Evolutionary conservation across 1,140 invertebrate species (phyloP).

Genomic region (Mercenaria mercenaria): DNA sequence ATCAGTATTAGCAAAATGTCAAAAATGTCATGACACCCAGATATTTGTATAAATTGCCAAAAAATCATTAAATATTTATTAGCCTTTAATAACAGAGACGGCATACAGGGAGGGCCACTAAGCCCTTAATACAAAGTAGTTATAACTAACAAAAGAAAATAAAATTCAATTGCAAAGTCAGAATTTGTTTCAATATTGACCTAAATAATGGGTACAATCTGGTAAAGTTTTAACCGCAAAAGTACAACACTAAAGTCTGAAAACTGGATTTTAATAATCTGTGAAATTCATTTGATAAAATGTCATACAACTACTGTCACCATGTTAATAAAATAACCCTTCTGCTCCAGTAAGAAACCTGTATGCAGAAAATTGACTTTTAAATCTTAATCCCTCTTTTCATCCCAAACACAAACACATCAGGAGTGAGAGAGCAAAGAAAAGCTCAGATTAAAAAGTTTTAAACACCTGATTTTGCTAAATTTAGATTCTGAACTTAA

Average conservation of each 20-base stretch:
- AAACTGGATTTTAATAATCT: slow-evolving; percentile 9
- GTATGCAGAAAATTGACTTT: slow-evolving; percentile 18
- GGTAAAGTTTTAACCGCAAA: not conserved
- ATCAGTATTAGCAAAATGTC: slow-evolving; percentile 13
- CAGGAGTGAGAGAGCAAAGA: not conserved
- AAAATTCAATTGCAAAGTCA: not conserved
- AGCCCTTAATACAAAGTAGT: not conserved
- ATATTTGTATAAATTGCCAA: not conserved
- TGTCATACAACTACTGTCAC: slow-evolving; percentile 6
- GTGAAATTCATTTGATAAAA: slow-evolving; percentile 5
- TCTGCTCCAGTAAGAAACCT: not conserved
- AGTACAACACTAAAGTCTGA: not conserved
- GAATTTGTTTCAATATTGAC: slow-evolving; percentile 12
- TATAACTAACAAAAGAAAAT: not conserved
- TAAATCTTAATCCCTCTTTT: slow-evolving; percentile 37
- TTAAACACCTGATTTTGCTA: slow-evolving; percentile 17
- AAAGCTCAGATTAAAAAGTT: not conserved
- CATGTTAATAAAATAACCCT: not conserved
- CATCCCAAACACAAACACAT: not conserved
- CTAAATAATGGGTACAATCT: not conserved
- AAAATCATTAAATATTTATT: slow-evolving; percentile 29
- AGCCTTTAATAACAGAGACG: not conserved
- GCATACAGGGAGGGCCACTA: not conserved
- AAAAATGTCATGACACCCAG: slow-evolving; percentile 34
- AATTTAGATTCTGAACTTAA: not conserved